Base-by-base conservation (phyloP, 2,888 invertebrate species). In the Palloptera scutellata region DNA sequence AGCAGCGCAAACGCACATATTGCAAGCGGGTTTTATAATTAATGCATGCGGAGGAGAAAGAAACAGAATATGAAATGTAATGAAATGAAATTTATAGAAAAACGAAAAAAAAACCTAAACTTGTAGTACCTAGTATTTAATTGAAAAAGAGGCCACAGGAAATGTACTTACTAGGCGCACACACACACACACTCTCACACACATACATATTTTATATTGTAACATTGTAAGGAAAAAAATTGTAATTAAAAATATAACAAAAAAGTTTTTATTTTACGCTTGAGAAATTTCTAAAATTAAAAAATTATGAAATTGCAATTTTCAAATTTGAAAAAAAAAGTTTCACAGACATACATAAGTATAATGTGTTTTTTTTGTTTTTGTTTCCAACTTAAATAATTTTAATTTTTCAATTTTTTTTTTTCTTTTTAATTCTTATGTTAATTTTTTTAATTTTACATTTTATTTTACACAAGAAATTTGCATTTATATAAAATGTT, bases 161-260 rank as follows among this genome's bases (percentile, higher is more conserved):
- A 30, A 30, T 30, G 30, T 30, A 30, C 30, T 13, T 30, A 30
- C 30, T 13, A 15, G 48, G n/a, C 48, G 48, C 48, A 10, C n/a
- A 15, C 6, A 48, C 13, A 13, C n/a, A 48, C 48, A 9, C 48
- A 48, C 48, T 9, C 48, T 10, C 15, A 48, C 48, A 48, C 10
- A 48, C 15, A 10, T 48, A 10, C 1, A 4, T 1, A 10, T 48
- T 30, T 30, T 48, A 6, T 48, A 15, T 6, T 15, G 48, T 48
- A 4, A 15, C 6, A 10, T 48, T 48, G 48, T 48, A 48, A 48
- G 10, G 11, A 48, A 48, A 30, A 30, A 30, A 48, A 48, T 48
- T 48, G 48, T 48, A 48, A 48, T 48, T 48, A 48, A 48, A 48
- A 48, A 10, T 48, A 48, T 48, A 48, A 48, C 48, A 48, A 48